Base-by-base conservation (phyloP, 1,140 invertebrate species). In the Tetraneura akinire region DNA sequence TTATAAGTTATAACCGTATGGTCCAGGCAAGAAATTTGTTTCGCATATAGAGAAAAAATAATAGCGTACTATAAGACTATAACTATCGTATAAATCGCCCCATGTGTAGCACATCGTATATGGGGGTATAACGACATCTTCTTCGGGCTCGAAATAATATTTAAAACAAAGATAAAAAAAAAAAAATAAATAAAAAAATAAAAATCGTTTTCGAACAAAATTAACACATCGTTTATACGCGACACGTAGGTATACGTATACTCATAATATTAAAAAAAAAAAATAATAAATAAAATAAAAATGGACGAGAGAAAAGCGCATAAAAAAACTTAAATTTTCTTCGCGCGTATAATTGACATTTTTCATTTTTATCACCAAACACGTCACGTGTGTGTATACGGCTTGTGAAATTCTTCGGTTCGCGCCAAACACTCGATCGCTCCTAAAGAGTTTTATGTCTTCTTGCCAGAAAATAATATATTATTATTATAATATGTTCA, bases 211-310 rank as follows among this genome's bases (percentile, higher is more conserved):
- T 21, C 45, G 5, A 45, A 68, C 45, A 68, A 68, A n/a, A 45
- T 68, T 42, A 45, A 68, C 64, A 47, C 37, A 47, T 68, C 13
- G 21, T 66, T n/a, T n/a, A n/a, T n/a, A n/a, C n/a, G 8, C 32
- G 32, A 13, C 1, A 47, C 11, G 9, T 47, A 47, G 4, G 9
- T 47, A 47, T 47, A 14, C 45, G 32, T n/a, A 37, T 37, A 47
- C 45, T n/a, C n/a, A n/a, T n/a, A n/a, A n/a, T n/a, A n/a, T n/a
- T n/a, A n/a, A n/a, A 11, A 37, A 42, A 42, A 45, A 13, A 26
- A 60, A n/a, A n/a, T n/a, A n/a, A n/a, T n/a, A n/a, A n/a, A n/a
- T n/a, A n/a, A n/a, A n/a, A n/a, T n/a, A n/a, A n/a, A n/a, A n/a
- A n/a, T n/a, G 13, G 1, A 47, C 45, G 13, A 47, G 13, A 47